phyloP scores from a whole-genome alignment of 2,888 invertebrate species.

The Pollenia labialis region DNA sequence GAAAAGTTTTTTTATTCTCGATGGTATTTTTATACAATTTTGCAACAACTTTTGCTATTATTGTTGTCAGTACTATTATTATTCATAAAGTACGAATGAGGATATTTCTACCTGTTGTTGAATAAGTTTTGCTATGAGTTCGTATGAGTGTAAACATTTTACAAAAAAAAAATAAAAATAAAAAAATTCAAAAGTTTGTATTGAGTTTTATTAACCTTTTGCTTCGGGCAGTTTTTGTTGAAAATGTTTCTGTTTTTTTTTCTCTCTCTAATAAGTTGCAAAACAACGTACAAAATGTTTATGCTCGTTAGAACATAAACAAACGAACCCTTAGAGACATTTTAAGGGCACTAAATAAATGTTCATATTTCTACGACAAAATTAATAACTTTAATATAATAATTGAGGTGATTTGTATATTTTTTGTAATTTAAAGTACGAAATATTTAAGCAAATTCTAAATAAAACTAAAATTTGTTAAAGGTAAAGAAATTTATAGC shows the following conservation, averaged over 20 bases:
- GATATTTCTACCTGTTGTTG: constrained; percentile 65
- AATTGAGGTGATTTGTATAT: constrained; percentile 1
- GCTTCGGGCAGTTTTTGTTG: constrained; percentile 67
- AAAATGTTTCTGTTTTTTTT: constrained; percentile 36
- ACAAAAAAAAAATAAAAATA: background rate
- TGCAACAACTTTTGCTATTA: constrained; percentile 25
- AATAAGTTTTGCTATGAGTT: constrained; percentile 14
- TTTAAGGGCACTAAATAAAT: background rate
- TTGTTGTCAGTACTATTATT: constrained; percentile 26
- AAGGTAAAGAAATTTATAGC: too few relatives aligned
- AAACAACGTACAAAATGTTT: constrained; percentile 35
- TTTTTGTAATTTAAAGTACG: background rate
- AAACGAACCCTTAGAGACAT: constrained; percentile 53
- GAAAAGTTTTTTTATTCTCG: constrained; percentile 65
- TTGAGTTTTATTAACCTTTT: constrained; percentile 72
- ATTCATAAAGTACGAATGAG: constrained; percentile 25
- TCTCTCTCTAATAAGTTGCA: constrained; percentile 60
- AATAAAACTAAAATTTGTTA: background rate
- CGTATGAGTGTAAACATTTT: constrained; percentile 12
- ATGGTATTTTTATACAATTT: constrained; percentile 64
- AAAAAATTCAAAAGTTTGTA: constrained; percentile 63
- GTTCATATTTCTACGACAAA: background rate
- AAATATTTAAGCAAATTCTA: background rate
- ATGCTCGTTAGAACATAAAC: constrained; percentile 46
- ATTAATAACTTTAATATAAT: background rate